Evolutionary conservation across 1,140 invertebrate species (phyloP).

Genomic region (Antheraea pernyi): DNA sequence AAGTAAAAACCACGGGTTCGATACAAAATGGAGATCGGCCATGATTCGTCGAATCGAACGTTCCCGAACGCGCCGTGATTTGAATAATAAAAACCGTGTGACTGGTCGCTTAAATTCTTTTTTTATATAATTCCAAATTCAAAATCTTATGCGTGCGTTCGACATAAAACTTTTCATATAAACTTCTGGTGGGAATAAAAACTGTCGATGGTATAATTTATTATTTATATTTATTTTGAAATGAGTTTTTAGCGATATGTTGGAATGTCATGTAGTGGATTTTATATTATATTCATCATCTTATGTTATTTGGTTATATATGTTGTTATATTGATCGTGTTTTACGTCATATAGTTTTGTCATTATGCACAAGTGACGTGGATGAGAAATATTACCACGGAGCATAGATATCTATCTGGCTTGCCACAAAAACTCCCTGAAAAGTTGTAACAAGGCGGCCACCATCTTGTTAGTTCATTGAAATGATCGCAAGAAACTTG

Average conservation of each 20-base stretch:
- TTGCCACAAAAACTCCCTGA: too few relatives aligned
- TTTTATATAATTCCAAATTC: conserved; percentile 7
- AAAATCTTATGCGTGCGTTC: not conserved
- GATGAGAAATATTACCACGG: too few relatives aligned
- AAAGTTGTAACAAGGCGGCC: too few relatives aligned
- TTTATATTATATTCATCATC: too few relatives aligned
- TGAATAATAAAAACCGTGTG: conserved; percentile 13
- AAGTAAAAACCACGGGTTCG: conserved; percentile 4
- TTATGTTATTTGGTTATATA: too few relatives aligned
- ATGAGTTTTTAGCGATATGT: not conserved
- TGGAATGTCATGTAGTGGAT: too few relatives aligned
- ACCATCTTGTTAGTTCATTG: too few relatives aligned
- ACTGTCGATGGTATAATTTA: not conserved
- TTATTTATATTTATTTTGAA: not conserved
- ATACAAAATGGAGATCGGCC: conserved; percentile 11
- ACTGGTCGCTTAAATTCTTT: conserved; percentile 2
- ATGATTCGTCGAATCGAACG: conserved; percentile 11
- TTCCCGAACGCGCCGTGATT: conserved; percentile 9
- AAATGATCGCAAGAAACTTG: too few relatives aligned
- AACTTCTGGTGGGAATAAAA: not conserved
- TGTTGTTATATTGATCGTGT: too few relatives aligned
- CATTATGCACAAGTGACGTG: too few relatives aligned
- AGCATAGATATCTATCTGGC: too few relatives aligned
- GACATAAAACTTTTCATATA: not conserved
- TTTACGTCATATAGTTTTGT: too few relatives aligned